A percentile compares a stretch with the other conserved stretches of the same genome.
Conservation (phyloP, 2,888 invertebrate genomes). For the Chrysina gloriosa region DNA sequence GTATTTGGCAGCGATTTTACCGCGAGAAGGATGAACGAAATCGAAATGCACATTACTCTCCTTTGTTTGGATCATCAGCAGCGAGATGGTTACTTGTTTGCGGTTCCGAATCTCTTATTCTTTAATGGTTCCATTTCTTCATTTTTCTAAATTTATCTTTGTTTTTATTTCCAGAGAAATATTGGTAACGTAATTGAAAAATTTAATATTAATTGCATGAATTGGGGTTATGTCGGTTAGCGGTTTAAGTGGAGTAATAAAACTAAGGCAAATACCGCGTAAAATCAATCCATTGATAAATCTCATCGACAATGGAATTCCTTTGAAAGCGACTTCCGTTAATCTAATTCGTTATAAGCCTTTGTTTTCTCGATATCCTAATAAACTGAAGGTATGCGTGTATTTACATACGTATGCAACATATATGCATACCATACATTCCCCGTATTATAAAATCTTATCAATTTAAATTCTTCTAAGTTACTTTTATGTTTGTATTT, state of each 20-base stretch:
- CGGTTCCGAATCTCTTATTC: background rate
- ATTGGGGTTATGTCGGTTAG: background rate
- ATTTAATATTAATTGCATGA: background rate
- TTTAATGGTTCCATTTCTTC: too few relatives aligned
- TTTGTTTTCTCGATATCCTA: constrained; percentile 13
- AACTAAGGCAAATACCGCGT: background rate
- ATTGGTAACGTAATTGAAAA: background rate
- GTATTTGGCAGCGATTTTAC: background rate
- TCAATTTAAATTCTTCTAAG: background rate
- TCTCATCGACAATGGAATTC: constrained; percentile 20
- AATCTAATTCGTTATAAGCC: constrained; percentile 15
- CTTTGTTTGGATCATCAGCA: background rate
- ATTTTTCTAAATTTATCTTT: too few relatives aligned
- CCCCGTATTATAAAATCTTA: constrained; percentile 2
- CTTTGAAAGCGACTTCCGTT: constrained; percentile 19
- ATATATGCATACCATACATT: background rate
- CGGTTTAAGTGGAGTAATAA: constrained; percentile 19
- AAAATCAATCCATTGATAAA: constrained; percentile 25
- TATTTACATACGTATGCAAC: background rate
- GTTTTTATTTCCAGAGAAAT: too few relatives aligned
- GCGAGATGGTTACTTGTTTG: background rate
- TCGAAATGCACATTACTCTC: constrained; percentile 11
- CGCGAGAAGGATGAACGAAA: constrained; percentile 9
- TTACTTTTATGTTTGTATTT: background rate
- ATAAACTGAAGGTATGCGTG: background rate